phyloP scores from a whole-genome alignment of 2,797 vertebrate genomes.

The Limosa lapponica region DNA sequence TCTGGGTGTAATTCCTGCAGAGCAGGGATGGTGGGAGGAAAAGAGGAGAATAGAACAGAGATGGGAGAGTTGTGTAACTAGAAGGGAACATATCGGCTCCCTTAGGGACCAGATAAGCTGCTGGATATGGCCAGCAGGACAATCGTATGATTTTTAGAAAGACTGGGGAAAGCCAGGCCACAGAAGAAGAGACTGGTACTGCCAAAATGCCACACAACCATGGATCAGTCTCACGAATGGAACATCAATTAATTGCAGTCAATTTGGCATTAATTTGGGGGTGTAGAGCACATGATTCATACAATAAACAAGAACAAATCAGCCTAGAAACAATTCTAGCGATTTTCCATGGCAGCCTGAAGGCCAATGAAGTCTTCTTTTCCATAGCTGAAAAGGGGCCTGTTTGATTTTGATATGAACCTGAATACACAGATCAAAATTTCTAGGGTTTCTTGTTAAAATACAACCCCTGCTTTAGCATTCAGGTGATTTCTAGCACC shows the following conservation, averaged over 20 bases:
- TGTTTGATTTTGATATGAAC: slow-evolving; percentile 4
- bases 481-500: background rate
- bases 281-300: background rate
- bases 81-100: background rate
- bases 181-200: background rate
- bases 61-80: background rate
- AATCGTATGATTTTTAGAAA: background rate
- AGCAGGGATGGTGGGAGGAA: background rate
- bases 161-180: background rate
- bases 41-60: background rate
- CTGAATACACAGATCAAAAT: background rate
- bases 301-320: background rate
- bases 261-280: background rate
- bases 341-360: background rate
- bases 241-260: background rate
- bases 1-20: background rate
- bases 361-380: background rate
- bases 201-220: background rate
- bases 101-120: background rate
- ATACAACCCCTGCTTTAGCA: background rate
- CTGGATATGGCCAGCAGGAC: background rate
- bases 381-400: background rate
- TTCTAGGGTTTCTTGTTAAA: background rate
- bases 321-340: background rate
- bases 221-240: background rate